A percentile compares a stretch with the other conserved stretches of the same genome.
Evolutionary conservation across 2,888 invertebrate genomes (phyloP).

Genomic region (Schrankia costaestrigalis): DNA sequence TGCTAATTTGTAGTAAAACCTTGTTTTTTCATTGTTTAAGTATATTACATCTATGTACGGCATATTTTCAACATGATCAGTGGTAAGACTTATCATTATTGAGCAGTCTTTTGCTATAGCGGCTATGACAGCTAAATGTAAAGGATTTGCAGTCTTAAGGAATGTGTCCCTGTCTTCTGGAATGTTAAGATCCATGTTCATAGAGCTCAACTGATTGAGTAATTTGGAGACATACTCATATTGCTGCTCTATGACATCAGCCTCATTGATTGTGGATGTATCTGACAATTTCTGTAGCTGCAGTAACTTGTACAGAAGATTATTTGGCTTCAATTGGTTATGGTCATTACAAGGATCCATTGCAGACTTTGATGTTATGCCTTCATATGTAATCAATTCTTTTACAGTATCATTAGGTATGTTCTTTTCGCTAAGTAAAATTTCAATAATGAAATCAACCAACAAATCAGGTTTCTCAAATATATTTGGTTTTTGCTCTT

Average conservation of each 20-base stretch:
- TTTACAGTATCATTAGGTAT: conserved; percentile 9
- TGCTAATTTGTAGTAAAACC: conserved; percentile 76
- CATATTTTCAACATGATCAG: conserved; percentile 31
- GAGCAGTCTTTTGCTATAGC: conserved; percentile 86
- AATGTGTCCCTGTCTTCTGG: conserved; percentile 38
- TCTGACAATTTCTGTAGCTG: conserved; percentile 55
- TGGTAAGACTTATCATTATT: conserved; percentile 81
- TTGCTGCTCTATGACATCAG: conserved; percentile 19
- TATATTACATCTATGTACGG: conserved; percentile 41
- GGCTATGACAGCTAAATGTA: conserved; percentile 74
- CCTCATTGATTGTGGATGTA: conserved; percentile 17
- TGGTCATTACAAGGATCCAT: conserved; percentile 34
- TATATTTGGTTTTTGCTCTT: conserved; percentile 34
- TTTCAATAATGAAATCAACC: conserved; percentile 53
- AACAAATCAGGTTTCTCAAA: conserved; percentile 46
- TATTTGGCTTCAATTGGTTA: conserved; percentile 23
- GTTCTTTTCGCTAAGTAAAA: conserved; percentile 39
- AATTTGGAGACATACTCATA: conserved; percentile 48
- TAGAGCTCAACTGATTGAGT: conserved; percentile 35
- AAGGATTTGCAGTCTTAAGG: conserved; percentile 29
- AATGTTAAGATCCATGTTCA: conserved; percentile 39
- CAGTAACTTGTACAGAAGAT: conserved; percentile 50
- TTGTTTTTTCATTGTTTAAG: conserved; percentile 34
- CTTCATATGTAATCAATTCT: conserved; percentile 13
- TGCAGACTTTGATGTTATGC: not conserved